Base-by-base conservation (phyloP, 1,140 invertebrate genomes). In the Drosophila pseudoobscura region DNA sequence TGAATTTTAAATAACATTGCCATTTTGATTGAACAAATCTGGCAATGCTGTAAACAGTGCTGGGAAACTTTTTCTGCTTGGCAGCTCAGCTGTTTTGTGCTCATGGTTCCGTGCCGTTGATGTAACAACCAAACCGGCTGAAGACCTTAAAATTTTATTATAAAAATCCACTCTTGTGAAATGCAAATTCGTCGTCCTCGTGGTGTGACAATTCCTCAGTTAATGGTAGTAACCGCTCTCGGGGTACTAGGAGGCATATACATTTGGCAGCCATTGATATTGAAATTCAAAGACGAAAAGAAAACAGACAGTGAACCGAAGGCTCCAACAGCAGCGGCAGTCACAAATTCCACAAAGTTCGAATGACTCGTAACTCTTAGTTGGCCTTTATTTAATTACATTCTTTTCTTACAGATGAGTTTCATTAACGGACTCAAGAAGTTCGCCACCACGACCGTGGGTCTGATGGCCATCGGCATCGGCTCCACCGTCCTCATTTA, bases 171-270 rank as follows among this genome's bases (percentile, higher is more conserved):
- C 35, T 31, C 0, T 26, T 54, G 44, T 82, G 80, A 49, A 52
- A 92, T 92, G 91, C 90, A 88, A 82, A 92, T 92, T 63, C 91
- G 91, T 71, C 88, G 91, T 56, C 91, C 91, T 15, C 75, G 72
- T 6, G 91, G 91, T 65, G 62, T 92, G 6, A 91, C 91, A 69
- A 66, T 85, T 31, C 70, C 74, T 17, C 91, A 92, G 61, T 91
- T 92, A 59, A 92, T 91, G 83, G 50, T 92, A 44, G 91, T 91
- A 45, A 91, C 91, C 17, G 90, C 89, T 46, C 44, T 92, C 54
- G 91, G 91, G 43, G 66, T 92, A 54, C 29, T 91, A 2, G 91
- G 90, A 43, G 91, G 91, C 31, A 68, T 91, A 58, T 92, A 92
- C 57, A 90, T 92, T 89, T 92, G 91, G 91, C 62, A 89, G 43